Percentiles rank a stretch among this genome's conserved stretches.
Conservation (phyloP, 2,888 invertebrate species). For the Pecten maximus region DNA sequence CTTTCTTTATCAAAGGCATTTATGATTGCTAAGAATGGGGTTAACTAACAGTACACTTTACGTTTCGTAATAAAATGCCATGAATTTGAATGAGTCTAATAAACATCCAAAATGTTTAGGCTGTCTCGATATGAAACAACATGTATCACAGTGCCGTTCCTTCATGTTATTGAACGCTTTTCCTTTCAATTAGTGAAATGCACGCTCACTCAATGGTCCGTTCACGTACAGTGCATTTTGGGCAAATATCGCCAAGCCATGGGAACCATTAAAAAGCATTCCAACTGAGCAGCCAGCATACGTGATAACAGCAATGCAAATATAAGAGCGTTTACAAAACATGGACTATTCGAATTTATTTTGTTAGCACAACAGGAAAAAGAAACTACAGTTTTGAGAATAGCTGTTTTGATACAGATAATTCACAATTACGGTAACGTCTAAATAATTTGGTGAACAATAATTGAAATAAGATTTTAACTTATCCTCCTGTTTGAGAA, state of each 20-base stretch:
- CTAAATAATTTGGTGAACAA: neutral
- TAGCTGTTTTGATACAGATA: neutral
- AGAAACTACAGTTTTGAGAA: neutral
- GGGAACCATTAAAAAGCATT: neutral
- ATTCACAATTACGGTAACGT: too few species aligned
- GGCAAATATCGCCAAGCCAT: neutral
- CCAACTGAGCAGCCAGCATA: neutral
- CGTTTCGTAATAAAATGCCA: neutral
- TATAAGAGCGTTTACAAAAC: neutral
- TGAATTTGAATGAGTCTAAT: neutral
- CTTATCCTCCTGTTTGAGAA: too few species aligned
- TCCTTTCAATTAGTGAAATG: neutral
- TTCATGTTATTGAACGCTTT: neutral
- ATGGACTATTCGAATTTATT: neutral
- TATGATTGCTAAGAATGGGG: neutral
- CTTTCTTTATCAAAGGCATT: neutral
- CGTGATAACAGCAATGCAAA: neutral
- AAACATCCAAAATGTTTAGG: neutral
- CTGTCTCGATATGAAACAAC: neutral
- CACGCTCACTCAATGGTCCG: neutral
- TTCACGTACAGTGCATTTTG: slow-evolving; percentile 6
- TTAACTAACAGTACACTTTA: neutral
- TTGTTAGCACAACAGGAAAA: neutral
- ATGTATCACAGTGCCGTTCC: neutral
- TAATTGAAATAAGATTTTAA: neutral